Percentiles rank a stretch among this genome's conserved stretches.
Evolutionary conservation across 2,113 vertebrate genomes (phyloP).

Genomic region (Siniperca knerii): DNA sequence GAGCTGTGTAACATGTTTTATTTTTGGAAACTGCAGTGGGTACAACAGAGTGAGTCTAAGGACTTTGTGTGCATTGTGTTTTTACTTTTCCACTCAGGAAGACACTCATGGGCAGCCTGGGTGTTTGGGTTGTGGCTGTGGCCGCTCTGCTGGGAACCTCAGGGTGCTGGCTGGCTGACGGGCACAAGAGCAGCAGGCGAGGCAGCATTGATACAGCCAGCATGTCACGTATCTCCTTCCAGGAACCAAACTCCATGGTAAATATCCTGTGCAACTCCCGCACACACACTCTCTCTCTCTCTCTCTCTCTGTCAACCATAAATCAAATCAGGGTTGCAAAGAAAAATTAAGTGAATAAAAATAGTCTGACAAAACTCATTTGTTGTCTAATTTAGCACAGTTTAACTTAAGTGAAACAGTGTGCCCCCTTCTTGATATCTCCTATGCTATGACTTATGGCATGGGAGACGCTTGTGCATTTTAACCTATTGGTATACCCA

Average conservation of each 20-base stretch:
- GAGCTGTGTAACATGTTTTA: neutral
- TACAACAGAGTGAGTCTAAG: neutral
- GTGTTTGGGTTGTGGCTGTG: constrained; percentile 86
- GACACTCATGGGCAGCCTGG: constrained; percentile 86
- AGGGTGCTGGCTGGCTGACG: constrained; percentile 77
- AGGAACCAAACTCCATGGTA: constrained; percentile 84
- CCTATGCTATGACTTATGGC: neutral
- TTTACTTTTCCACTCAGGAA: constrained; percentile 76
- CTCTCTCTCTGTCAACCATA: constrained; percentile 15
- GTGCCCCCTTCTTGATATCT: neutral
- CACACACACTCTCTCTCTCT: neutral
- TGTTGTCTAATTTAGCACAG: neutral
- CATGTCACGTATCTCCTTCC: constrained; percentile 36
- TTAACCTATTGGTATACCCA: neutral
- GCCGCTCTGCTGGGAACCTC: constrained; percentile 86
- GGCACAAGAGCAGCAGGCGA: constrained; percentile 85
- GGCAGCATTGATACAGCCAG: constrained; percentile 73
- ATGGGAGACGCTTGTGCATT: neutral
- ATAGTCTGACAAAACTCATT: neutral
- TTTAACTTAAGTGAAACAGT: neutral
- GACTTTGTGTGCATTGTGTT: constrained; percentile 20
- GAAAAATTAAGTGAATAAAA: constrained; percentile 5
- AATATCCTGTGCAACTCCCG: constrained; percentile 4
- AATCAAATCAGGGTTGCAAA: constrained; percentile 37
- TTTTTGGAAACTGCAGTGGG: neutral